These are phyloP conservation scores for Oryzias javanicus DNA, from an alignment of 2,113 vertebrate species.

Conservation along the genomic window DNA sequence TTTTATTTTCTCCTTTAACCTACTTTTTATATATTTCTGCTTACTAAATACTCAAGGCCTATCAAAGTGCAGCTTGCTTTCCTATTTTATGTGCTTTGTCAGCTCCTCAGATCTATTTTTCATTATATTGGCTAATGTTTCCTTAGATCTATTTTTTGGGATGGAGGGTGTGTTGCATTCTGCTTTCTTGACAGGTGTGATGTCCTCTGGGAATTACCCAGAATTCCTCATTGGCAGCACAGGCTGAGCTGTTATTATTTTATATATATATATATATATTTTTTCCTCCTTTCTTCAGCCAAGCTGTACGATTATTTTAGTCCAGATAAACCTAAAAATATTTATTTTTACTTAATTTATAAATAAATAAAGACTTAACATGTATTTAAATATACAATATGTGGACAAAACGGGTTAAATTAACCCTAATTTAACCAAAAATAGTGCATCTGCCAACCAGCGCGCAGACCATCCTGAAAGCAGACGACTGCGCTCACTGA, in stretches of 20 bases:
- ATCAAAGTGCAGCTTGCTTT: conserved; percentile 54
- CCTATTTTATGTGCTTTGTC: conserved; percentile 59
- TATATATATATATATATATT: too few relatives aligned
- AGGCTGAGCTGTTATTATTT: conserved; percentile 23
- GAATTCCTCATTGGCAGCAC: conserved; percentile 63
- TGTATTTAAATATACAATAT: too few relatives aligned
- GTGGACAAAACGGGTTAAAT: too few relatives aligned
- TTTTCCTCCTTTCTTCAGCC: conserved; percentile 20
- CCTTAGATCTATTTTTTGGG: conserved; percentile 64
- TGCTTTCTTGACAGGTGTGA: conserved; percentile 69
- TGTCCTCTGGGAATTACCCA: conserved; percentile 68
- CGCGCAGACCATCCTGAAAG: conserved; percentile 52
- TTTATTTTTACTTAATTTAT: too few relatives aligned
- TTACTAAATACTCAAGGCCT: conserved; percentile 49
- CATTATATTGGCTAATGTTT: conserved; percentile 67
- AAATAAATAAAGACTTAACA: too few relatives aligned
- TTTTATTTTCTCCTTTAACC: conserved; percentile 4
- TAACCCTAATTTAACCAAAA: background rate
- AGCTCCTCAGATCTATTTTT: conserved; percentile 66
- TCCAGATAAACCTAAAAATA: conserved; percentile 7
- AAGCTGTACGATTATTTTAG: conserved; percentile 31
- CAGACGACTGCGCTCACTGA: conserved; percentile 50
- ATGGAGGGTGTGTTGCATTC: conserved; percentile 55
- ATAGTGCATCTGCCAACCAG: conserved; percentile 33
- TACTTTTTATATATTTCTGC: conserved; percentile 20